phyloP scores from a whole-genome alignment of 1,140 invertebrate genomes.

The Elysia chlorotica region DNA sequence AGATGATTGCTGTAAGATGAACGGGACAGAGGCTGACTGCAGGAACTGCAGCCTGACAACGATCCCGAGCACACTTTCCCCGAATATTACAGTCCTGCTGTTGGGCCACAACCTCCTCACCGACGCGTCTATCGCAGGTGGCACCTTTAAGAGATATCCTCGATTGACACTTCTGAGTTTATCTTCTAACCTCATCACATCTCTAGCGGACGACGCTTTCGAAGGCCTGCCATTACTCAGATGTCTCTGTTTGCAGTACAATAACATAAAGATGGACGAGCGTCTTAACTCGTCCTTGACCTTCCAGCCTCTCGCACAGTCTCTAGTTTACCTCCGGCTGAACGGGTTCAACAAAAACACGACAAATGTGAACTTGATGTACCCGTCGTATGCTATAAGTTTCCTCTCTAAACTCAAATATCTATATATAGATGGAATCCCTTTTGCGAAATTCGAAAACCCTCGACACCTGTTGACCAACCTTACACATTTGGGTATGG shows the following conservation, averaged over 20 bases:
- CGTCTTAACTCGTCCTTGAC: not conserved
- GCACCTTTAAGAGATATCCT: not conserved
- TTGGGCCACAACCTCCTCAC: not conserved
- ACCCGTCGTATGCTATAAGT: conserved; percentile 6
- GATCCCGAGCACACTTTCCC: not conserved
- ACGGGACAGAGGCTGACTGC: no score
- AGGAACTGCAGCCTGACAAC: not conserved
- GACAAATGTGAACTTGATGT: not conserved
- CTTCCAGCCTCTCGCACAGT: not conserved
- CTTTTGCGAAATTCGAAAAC: not conserved
- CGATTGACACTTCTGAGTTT: not conserved
- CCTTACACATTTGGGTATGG: not conserved
- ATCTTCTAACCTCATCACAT: conserved; percentile 1
- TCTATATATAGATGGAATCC: conserved; percentile 7
- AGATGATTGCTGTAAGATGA: no score
- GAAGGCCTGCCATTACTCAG: not conserved
- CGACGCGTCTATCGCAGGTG: not conserved
- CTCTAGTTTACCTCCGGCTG: not conserved
- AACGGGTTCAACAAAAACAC: conserved; percentile 5
- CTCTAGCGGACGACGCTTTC: not conserved
- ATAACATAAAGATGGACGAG: not conserved
- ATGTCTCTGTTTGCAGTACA: not conserved
- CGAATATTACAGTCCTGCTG: not conserved
- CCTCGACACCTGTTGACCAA: not conserved
- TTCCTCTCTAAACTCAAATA: not conserved